Conservation (phyloP, 2,797 vertebrate genomes). For the Triplophysa bombifrons region DNA sequence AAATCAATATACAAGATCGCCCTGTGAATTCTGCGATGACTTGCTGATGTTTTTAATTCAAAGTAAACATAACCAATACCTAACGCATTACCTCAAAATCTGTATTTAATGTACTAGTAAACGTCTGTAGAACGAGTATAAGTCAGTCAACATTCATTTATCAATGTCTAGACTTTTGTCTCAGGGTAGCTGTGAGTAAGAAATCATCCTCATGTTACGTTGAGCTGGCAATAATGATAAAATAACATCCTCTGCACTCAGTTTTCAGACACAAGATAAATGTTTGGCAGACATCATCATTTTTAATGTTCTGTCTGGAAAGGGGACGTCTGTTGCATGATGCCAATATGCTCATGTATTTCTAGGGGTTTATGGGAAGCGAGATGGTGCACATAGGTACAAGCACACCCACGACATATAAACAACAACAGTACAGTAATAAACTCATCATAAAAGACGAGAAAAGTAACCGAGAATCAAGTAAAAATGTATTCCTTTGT, state of each 20-base stretch:
- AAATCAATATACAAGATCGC: too few relatives aligned
- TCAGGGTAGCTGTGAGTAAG: constrained; percentile 1
- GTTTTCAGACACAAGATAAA: not conserved
- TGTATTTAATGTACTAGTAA: not conserved
- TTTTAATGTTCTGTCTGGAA: not conserved
- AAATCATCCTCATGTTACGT: not conserved
- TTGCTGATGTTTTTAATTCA: too few relatives aligned
- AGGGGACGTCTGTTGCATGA: not conserved
- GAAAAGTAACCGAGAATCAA: not conserved
- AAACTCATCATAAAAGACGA: not conserved
- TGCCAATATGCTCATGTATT: not conserved
- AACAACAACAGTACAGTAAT: not conserved
- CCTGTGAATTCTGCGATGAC: too few relatives aligned
- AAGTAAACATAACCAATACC: too few relatives aligned
- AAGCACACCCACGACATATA: not conserved
- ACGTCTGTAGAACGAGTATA: too few relatives aligned
- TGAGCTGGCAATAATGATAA: not conserved
- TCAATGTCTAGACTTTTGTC: not conserved
- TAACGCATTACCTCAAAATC: too few relatives aligned
- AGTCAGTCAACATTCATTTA: not conserved
- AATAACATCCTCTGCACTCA: not conserved
- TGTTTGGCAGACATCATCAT: not conserved
- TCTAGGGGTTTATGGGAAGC: not conserved
- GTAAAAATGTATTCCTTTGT: not conserved
- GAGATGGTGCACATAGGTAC: not conserved